Evolutionary conservation across 2,797 vertebrate genomes (phyloP).

Genomic region (Xiphophorus birchmanni): DNA sequence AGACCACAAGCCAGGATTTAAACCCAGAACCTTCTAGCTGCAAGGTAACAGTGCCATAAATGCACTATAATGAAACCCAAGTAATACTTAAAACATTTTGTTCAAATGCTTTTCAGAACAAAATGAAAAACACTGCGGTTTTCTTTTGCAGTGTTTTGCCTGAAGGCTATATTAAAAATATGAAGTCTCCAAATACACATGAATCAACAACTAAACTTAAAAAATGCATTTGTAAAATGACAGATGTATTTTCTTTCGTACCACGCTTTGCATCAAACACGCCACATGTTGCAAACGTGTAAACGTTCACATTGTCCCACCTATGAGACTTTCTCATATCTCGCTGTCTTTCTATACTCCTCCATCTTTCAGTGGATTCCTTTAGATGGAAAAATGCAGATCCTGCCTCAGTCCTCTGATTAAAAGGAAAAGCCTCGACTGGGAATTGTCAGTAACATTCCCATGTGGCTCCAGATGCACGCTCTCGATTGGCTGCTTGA

Average conservation of each 20-base stretch:
- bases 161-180: background rate
- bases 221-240: background rate
- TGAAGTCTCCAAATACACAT: background rate
- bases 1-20: background rate
- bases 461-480: constrained; percentile 53
- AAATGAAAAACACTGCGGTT: background rate
- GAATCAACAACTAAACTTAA: background rate
- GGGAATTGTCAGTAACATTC: constrained; percentile 64
- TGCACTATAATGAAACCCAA: background rate
- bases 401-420: constrained; percentile 64
- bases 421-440: constrained; percentile 52
- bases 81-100: background rate
- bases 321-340: constrained; percentile 3
- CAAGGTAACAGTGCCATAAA: background rate
- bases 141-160: background rate
- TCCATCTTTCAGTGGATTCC: constrained; percentile 31
- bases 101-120: background rate
- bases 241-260: background rate
- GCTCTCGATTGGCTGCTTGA: constrained; percentile 74
- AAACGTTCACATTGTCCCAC: constrained; percentile 24
- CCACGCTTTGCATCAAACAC: background rate
- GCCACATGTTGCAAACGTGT: background rate
- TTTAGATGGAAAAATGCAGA: constrained; percentile 51
- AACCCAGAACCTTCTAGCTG: background rate
- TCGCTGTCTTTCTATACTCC: constrained; percentile 2